Percentiles rank a stretch among this genome's conserved stretches.
Evolutionary conservation across 2,113 vertebrate species (phyloP).

Genomic region (Monarcha castaneiventris): DNA sequence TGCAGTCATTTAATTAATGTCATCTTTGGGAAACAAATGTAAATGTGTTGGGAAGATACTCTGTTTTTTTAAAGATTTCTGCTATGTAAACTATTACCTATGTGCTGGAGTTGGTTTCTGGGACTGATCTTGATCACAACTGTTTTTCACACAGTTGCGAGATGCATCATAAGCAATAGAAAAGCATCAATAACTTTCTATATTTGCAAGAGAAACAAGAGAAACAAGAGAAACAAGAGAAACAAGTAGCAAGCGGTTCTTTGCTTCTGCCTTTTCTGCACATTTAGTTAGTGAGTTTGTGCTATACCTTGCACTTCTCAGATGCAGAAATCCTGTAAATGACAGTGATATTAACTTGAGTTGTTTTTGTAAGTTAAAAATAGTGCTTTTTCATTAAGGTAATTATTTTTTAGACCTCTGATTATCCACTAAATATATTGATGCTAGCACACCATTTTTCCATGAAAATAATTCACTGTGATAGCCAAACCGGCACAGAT

Average conservation of each 20-base stretch:
- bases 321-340: not conserved
- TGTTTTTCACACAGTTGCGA: not conserved
- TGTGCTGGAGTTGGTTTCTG: not conserved
- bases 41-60: not conserved
- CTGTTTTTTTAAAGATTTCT: not conserved
- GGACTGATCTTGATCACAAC: not conserved
- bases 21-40: not conserved
- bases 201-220: not conserved
- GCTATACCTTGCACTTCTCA: not conserved
- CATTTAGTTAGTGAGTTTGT: fast-evolving
- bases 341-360: not conserved
- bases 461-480: not conserved
- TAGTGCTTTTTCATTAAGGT: not conserved
- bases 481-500: too few species aligned
- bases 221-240: not conserved
- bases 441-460: not conserved
- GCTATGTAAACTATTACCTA: not conserved
- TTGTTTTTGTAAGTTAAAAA: not conserved
- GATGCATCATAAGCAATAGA: not conserved
- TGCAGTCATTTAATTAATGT: not conserved
- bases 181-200: not conserved
- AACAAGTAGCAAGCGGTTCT: fast-evolving
- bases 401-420: not conserved
- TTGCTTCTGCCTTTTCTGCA: not conserved
- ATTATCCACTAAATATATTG: not conserved